These are phyloP conservation scores for Drosophila quasianomalipes DNA, from an alignment of 2,888 invertebrate species.

Conservation along the genomic window DNA sequence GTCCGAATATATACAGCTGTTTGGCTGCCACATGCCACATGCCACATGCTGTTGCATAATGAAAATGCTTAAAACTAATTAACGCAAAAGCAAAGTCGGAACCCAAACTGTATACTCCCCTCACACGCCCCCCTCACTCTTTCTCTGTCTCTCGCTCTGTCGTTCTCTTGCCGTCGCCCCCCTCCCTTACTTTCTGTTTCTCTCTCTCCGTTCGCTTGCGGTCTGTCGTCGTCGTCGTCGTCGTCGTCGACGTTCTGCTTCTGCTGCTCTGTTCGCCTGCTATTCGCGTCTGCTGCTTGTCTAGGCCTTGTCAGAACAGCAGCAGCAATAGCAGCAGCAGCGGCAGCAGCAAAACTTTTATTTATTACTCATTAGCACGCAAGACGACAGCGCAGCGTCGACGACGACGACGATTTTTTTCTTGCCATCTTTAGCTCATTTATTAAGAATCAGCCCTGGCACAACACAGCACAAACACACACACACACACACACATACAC, in stretches of 20 bases:
- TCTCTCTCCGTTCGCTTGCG: slow-evolving; percentile 24
- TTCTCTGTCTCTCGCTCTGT: slow-evolving; percentile 11
- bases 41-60: slow-evolving; percentile 68
- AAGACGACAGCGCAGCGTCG: slow-evolving; percentile 44
- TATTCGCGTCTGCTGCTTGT: slow-evolving; percentile 65
- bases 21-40: slow-evolving; percentile 29
- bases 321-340: slow-evolving; percentile 2
- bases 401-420: slow-evolving; percentile 54
- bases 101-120: slow-evolving; percentile 40
- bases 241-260: slow-evolving; percentile 21
- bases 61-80: slow-evolving; percentile 76
- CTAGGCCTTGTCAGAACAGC: slow-evolving; percentile 48
- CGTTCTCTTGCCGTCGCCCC: slow-evolving; percentile 10
- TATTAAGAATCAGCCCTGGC: slow-evolving; percentile 64
- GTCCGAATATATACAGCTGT: slow-evolving; percentile 25
- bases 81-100: slow-evolving; percentile 72
- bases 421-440: slow-evolving; percentile 67
- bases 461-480: slow-evolving; percentile 18
- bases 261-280: slow-evolving; percentile 66
- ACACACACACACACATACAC: slow-evolving; percentile 14
- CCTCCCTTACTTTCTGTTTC: slow-evolving; percentile 15
- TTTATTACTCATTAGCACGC: slow-evolving; percentile 79
- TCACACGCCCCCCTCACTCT: not conserved
- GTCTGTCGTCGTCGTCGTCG: slow-evolving; percentile 11
- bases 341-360: slow-evolving; percentile 55